Percentiles rank a stretch among this genome's conserved stretches.
phyloP scores from a whole-genome alignment of 2,113 vertebrate species.

The Pelecanus crispus region DNA sequence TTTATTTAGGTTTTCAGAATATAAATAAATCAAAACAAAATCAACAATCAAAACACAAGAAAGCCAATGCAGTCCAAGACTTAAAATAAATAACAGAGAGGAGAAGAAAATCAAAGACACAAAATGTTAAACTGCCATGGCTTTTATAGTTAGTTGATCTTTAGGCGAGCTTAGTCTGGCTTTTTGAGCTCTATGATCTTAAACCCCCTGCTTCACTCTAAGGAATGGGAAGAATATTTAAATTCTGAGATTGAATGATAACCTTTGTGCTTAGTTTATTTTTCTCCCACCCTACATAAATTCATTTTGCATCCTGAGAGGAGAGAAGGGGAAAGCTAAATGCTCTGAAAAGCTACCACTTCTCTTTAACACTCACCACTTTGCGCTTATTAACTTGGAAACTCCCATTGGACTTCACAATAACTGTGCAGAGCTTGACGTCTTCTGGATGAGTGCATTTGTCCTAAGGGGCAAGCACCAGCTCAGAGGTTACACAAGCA shows the following conservation, averaged over 20 bases:
- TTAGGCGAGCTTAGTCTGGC: slow-evolving; percentile 29
- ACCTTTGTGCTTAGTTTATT: slow-evolving; percentile 48
- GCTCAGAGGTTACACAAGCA: slow-evolving; percentile 44
- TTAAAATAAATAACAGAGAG: neutral
- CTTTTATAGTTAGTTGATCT: slow-evolving; percentile 42
- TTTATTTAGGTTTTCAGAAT: neutral
- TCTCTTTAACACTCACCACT: slow-evolving; percentile 82
- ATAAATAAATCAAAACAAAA: neutral
- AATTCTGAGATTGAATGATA: neutral
- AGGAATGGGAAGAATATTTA: slow-evolving; percentile 31
- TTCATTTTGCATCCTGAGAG: neutral
- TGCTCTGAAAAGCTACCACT: neutral
- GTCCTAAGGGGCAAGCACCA: slow-evolving; percentile 81
- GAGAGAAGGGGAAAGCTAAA: neutral
- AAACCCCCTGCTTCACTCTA: slow-evolving; percentile 33
- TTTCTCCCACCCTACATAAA: slow-evolving; percentile 5
- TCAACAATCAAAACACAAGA: neutral
- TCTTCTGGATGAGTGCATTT: slow-evolving; percentile 97
- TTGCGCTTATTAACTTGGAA: slow-evolving; percentile 95
- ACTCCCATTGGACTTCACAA: slow-evolving; percentile 95
- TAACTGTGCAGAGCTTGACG: slow-evolving; percentile 93
- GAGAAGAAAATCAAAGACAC: neutral
- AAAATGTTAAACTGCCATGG: slow-evolving; percentile 16
- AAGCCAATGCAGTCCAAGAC: neutral
- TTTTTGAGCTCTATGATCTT: neutral